A percentile compares a stretch with the other conserved stretches of the same genome.
phyloP scores from a whole-genome alignment of 2,888 invertebrate species.

The Miltochrista miniata region DNA sequence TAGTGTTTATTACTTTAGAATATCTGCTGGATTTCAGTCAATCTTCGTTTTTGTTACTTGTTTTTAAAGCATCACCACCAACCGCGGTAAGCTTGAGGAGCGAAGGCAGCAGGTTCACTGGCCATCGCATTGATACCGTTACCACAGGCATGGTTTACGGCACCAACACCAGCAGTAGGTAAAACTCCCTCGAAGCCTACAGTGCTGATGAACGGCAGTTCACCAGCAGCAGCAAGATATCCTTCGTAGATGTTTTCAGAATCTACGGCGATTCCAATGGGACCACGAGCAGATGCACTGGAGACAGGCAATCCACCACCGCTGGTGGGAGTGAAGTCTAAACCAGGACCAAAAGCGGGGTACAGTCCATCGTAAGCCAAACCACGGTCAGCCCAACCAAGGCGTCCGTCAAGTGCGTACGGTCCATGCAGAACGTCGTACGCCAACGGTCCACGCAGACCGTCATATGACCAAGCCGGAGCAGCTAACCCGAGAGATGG shows the following conservation, averaged over 20 bases:
- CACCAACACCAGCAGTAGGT: conserved; percentile 48
- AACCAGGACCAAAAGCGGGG: neutral
- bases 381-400: too few species aligned
- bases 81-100: neutral
- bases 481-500: too few species aligned
- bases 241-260: conserved; percentile 59
- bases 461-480: too few species aligned
- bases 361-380: too few species aligned
- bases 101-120: neutral
- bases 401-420: too few species aligned
- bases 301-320: conserved; percentile 26
- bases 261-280: conserved; percentile 47
- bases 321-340: conserved; percentile 25
- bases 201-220: conserved; percentile 47
- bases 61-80: too few species aligned
- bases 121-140: conserved; percentile 5
- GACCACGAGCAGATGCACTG: conserved; percentile 41
- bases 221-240: conserved; percentile 35
- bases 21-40: too few species aligned
- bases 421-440: too few species aligned
- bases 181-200: conserved; percentile 48
- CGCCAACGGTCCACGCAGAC: too few species aligned
- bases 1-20: too few species aligned
- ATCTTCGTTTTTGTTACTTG: too few species aligned
- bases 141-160: conserved; percentile 52